phyloP scores from a whole-genome alignment of 1,140 invertebrate genomes.

The Elymnias hypermnestra region DNA sequence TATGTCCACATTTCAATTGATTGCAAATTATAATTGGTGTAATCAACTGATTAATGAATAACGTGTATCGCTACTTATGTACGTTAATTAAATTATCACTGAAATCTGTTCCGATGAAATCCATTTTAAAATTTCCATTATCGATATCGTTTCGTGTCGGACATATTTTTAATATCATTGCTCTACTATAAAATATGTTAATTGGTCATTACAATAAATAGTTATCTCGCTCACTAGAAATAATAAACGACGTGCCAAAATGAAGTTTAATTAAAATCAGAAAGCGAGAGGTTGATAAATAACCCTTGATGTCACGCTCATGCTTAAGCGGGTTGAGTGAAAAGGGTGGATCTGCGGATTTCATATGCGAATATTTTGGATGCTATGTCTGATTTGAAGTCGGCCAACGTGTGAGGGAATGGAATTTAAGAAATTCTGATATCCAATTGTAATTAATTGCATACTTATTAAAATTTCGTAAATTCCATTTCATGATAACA shows the following conservation, averaged over 20 bases:
- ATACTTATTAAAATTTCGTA: too few relatives aligned
- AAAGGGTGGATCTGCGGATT: conserved; percentile 14
- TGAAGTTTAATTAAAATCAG: conserved; percentile 63
- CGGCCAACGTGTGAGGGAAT: too few relatives aligned
- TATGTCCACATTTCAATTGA: too few relatives aligned
- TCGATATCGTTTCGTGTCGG: background rate
- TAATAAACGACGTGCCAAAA: conserved; percentile 48
- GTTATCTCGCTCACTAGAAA: conserved; percentile 27
- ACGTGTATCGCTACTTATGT: background rate
- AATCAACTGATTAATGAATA: too few relatives aligned
- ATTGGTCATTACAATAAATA: conserved; percentile 24
- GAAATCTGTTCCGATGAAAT: conserved; percentile 1
- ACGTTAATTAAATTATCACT: background rate
- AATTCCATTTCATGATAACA: too few relatives aligned
- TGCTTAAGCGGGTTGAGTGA: conserved; percentile 13
- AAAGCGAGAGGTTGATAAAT: conserved; percentile 49
- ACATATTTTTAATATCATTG: too few relatives aligned
- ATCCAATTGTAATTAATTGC: too few relatives aligned
- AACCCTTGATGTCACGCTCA: conserved; percentile 47
- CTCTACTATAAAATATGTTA: conserved; percentile 15
- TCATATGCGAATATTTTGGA: conserved; percentile 13
- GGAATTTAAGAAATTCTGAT: too few relatives aligned
- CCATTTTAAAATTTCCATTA: background rate
- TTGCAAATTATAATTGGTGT: too few relatives aligned
- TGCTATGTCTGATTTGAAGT: too few relatives aligned